Conservation (phyloP, 64 coral and sea anemone species). For the Pachyseris speciosa region DNA sequence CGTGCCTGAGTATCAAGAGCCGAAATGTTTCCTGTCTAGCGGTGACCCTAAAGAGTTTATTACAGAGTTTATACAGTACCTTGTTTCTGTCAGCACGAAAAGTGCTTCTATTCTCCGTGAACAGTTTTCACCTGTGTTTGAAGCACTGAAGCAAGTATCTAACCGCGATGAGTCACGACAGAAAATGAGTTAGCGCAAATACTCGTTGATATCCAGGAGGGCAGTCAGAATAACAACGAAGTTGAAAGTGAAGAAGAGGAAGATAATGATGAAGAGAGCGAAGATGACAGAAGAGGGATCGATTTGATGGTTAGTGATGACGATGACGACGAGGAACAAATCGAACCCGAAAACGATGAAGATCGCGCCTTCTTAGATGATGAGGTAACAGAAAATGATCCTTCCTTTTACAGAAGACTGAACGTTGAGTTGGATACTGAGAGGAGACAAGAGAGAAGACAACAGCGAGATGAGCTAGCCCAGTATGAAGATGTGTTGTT, state of each 20-base stretch:
- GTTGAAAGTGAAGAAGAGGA: too few relatives aligned
- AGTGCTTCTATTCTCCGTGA: too few relatives aligned
- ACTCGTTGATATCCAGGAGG: too few relatives aligned
- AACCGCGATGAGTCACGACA: not conserved
- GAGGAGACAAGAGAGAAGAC: too few relatives aligned
- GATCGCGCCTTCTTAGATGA: conserved; percentile 63
- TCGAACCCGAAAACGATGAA: conserved; percentile 60
- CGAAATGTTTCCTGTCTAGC: not conserved
- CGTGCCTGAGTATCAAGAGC: not conserved
- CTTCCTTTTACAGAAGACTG: conserved; percentile 36
- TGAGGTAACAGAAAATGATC: conserved; percentile 29
- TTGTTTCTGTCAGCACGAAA: conserved; percentile 28
- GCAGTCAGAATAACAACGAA: too few relatives aligned
- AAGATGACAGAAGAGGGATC: conserved; percentile 30
- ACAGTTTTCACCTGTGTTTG: conserved; percentile 38
- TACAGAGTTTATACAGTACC: conserved; percentile 34
- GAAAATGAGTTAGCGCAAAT: too few relatives aligned
- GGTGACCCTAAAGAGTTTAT: conserved; percentile 22
- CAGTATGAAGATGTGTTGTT: not conserved
- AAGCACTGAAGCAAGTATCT: conserved; percentile 38
- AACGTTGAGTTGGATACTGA: too few relatives aligned
- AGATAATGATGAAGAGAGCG: conserved; percentile 1
- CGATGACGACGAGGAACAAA: conserved; percentile 66
- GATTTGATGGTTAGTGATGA: conserved; percentile 45
- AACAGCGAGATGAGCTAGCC: too few relatives aligned